These are phyloP conservation scores for Protonibea diacanthus DNA, from an alignment of 2,797 vertebrate genomes.

Conservation along the genomic window DNA sequence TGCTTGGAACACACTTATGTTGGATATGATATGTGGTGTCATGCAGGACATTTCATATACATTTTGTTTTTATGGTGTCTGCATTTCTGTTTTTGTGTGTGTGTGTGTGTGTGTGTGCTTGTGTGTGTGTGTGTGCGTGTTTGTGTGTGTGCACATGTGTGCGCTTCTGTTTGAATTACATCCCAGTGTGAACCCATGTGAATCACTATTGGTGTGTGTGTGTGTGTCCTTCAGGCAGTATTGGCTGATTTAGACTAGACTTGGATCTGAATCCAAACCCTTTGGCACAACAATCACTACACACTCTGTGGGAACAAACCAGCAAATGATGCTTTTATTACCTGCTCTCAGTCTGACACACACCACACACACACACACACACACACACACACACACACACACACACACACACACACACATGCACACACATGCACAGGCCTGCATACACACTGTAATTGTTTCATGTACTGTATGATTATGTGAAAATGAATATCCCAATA, in stretches of 20 bases:
- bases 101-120: no score
- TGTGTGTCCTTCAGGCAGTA: slow-evolving; percentile 16
- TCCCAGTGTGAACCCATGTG: no score
- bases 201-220: not conserved
- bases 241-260: slow-evolving; percentile 26
- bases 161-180: no score
- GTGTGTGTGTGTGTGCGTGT: not conserved
- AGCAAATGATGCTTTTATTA: slow-evolving; percentile 50
- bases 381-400: slow-evolving; percentile 10
- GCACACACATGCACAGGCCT: slow-evolving; percentile 1
- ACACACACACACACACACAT: slow-evolving; percentile 16
- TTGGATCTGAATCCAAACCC: slow-evolving; percentile 37
- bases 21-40: no score
- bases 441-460: slow-evolving; percentile 20
- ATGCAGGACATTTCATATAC: no score
- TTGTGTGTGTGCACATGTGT: not conserved
- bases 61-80: not conserved
- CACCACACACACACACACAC: no score
- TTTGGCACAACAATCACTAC: slow-evolving; percentile 36
- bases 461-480: slow-evolving; percentile 28
- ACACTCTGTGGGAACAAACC: slow-evolving; percentile 21
- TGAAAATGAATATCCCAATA: slow-evolving; percentile 17
- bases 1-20: no score
- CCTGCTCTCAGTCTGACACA: slow-evolving; percentile 18
- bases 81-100: no score